Conservation (phyloP, 1,140 invertebrate genomes). For the Trichonephila inaurata region DNA sequence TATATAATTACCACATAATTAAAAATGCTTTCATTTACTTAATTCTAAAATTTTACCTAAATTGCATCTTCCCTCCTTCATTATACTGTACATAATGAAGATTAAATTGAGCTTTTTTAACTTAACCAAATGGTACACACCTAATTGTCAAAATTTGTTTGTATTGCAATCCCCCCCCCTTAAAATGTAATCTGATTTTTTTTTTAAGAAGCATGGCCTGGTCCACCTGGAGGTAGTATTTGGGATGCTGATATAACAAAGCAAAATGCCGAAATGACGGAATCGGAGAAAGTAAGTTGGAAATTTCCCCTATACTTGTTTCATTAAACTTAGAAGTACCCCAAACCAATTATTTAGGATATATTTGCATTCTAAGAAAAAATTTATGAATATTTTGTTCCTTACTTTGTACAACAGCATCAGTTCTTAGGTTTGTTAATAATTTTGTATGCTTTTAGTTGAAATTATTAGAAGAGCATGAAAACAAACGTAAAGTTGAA, state of each 20-base stretch:
- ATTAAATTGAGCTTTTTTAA: background rate
- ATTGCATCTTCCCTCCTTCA: too few relatives aligned
- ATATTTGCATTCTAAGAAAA: background rate
- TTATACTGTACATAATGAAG: background rate
- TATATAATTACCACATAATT: too few relatives aligned
- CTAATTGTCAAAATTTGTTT: background rate
- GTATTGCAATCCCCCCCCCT: too few relatives aligned
- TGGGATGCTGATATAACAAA: conserved; percentile 75
- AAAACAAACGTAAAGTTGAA: conserved; percentile 70
- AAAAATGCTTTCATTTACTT: too few relatives aligned
- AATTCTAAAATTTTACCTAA: too few relatives aligned
- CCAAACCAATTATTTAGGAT: background rate
- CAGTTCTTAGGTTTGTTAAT: background rate
- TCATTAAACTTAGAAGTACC: background rate
- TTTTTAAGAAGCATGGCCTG: conserved; percentile 57
- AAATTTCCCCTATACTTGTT: background rate
- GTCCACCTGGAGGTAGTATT: conserved; percentile 67
- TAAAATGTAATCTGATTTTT: background rate
- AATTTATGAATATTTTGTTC: background rate
- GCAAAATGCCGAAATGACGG: conserved; percentile 25
- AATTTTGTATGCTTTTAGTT: conserved; percentile 76
- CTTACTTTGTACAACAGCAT: background rate
- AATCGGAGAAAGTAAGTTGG: conserved; percentile 51
- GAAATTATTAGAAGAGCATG: conserved; percentile 78
- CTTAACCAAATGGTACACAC: background rate